phyloP scores from a whole-genome alignment of 2,797 vertebrate species.

The Sebastes elongatus region DNA sequence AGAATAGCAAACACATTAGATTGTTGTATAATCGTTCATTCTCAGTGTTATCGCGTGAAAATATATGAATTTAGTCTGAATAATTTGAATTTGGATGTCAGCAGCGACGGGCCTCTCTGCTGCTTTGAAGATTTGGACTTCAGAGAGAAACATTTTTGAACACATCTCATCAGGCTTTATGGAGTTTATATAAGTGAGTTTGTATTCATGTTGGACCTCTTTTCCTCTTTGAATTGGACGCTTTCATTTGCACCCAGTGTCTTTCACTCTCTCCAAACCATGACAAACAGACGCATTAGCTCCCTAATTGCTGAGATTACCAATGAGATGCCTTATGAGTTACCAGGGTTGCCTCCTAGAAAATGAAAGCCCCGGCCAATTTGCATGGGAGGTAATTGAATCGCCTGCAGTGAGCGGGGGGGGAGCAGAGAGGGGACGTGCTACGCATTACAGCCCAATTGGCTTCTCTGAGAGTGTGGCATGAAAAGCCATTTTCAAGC shows the following conservation, averaged over 20 bases:
- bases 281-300: slow-evolving; percentile 80
- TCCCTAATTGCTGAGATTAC: slow-evolving; percentile 78
- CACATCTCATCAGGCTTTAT: slow-evolving; percentile 58
- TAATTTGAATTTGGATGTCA: slow-evolving; percentile 48
- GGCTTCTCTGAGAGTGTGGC: slow-evolving; percentile 62
- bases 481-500: slow-evolving; percentile 68
- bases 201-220: slow-evolving; percentile 48
- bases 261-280: slow-evolving; percentile 65
- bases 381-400: slow-evolving; percentile 82
- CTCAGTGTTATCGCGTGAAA: slow-evolving; percentile 31
- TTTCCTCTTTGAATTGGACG: slow-evolving; percentile 48
- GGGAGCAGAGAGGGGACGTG: slow-evolving; percentile 41
- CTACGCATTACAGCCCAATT: slow-evolving; percentile 61
- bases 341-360: slow-evolving; percentile 71
- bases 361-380: slow-evolving; percentile 78
- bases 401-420: slow-evolving; percentile 63
- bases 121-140: slow-evolving; percentile 46
- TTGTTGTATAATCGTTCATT: slow-evolving; percentile 51
- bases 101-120: not conserved
- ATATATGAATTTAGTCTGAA: slow-evolving; percentile 28
- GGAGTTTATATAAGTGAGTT: slow-evolving; percentile 59
- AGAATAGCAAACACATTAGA: slow-evolving; percentile 43
- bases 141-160: slow-evolving; percentile 36
- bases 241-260: slow-evolving; percentile 61
- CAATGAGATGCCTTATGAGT: slow-evolving; percentile 76